Evolutionary conservation across 1,140 invertebrate species (phyloP), one percentile per base, ranked within the genome.

Genomic region (Kradibia gibbosae): DNA sequence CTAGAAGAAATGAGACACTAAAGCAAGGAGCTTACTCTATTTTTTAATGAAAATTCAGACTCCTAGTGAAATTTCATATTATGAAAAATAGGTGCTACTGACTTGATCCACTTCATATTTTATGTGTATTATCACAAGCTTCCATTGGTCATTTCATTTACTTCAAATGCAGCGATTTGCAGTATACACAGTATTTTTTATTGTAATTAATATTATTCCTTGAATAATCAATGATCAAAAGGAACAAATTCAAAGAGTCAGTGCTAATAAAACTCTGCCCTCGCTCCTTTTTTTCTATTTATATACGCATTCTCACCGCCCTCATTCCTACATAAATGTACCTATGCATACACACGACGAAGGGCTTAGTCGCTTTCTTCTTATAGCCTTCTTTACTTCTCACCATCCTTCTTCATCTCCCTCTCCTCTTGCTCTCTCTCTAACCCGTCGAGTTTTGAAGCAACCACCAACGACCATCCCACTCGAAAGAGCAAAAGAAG

Each of bases 401-500:
- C 31, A 1, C 62, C 20, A 4, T 57, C 53, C 22, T 20, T 57
- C 53, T 34, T 60, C 28, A 62, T 57, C 60, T 74, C 25, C 39
- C 62, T 80, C 76, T 81, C 72, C 50, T 65, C 76, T 50, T 17
- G 13, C 22, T 15, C 62, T 36, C 34, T 36, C 62, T 36, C 28
- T 65, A 15, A 4, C 65, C 17, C 70, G 11, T 20, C 42, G 70
- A 45, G 25, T 71, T 71, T 48, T 48, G 10, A 70, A 13, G 72
- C 80, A 67, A 39, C 11, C 45, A 36, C 55, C 80, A 80, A 70
- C 34, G 25, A 67, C 81, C 75, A 78, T 82, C 25, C 70, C 81
- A 42, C 48, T 82, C 75, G 80, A 74, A 55, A 78, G 80, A 78
- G 76, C 86, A 84, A 88, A 89, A 87, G 85, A 88, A 90, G 88